Evolutionary conservation across 2,797 vertebrate species (phyloP), one percentile per base, ranked within the genome.

Genomic region (Phaenicophaeus curvirostris): DNA sequence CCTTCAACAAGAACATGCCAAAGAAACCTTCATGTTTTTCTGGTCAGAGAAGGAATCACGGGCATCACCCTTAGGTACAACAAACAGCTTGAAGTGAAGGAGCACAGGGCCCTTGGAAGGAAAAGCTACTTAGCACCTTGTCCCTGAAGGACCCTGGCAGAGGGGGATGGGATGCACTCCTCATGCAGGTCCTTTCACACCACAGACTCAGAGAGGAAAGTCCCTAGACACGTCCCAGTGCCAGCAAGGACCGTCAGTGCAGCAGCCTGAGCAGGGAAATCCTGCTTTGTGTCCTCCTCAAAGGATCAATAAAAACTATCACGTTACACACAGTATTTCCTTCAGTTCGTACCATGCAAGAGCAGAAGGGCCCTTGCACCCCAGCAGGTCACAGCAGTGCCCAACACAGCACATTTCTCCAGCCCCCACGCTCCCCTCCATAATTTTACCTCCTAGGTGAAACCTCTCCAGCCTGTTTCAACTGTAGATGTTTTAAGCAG

Each of bases 291-390:
- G 4, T 42, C 39, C 83, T 78, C 71, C 48, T 41, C 42, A 37
- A 14, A 57, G 35, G 39, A 82, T 63, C 85, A 76, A 31, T 78
- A 63, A 27, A 31, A 71, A 8, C 23, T 2, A 31, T 59, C 63
- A 9, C 1, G 0, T 68, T 58, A 31, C 82, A 39, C 2, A 0
- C 15, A 57, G 51, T 8, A 23, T n/a, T 57, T 57, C 41, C n/a
- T 57, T 27, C 15, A 0, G 46, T 33, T 42, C 1, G 2, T 20
- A 31, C 1, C 0, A 1, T 13, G 17, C 35, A 48, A 19, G 28
- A 63, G 51, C 41, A 54, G 61, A 79, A 55, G 21, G 50, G 72
- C 6, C 7, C 41, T 44, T 0, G 0, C 7, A 27, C 24, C 8
- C 27, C 46, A 33, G 35, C 39, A 51, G 63, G 46, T 14, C 19